Base-by-base conservation (phyloP, 2,797 vertebrate genomes). In the Myotis findleyi region DNA sequence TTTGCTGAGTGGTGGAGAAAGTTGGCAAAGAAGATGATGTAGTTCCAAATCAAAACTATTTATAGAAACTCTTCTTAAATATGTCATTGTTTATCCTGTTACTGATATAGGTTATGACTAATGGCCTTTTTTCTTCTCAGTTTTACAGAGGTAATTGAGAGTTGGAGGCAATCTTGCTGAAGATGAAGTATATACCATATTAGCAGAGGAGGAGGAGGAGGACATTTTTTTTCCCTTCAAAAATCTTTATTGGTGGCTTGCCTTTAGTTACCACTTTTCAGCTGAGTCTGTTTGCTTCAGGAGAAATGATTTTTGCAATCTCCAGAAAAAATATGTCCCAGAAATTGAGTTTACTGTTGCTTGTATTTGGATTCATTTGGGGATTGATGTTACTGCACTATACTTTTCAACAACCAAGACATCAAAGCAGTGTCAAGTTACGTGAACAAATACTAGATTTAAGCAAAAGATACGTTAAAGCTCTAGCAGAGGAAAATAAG, bases 251-350 rank as follows among this genome's bases (percentile, higher is more conserved):
- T 95, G 66, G 95, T 85, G 77, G 93, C 97, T 91, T 59, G 44
- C 23, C 7, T 84, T 18, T 25, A 88, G 5, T 97, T 93, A 64
- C 47, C 75, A 21, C 64, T 83, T 93, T 88, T 57, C 91, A 64
- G 59, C 94, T 71, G 77, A 96, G 66, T 77, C 68, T 66, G 73
- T 93, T 96, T 89, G 91, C 94, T 97, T 97, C 95, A 90, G 97
- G 96, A 98, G 97, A 98, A 98, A 99, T 99, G 99, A 99, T 99
- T 98, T 98, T 98, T 97, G 97, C 98, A 92, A 98, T 99, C 96
- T 98, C 99, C 97, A 99, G 99, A 90, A 99, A 99, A 98, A 99
- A 99, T 97, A 99, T 99, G 99, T 99, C 99, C 94, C 99, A 99
- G 98, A 99, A 99, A 98, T 98, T 99, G 97, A 99, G 99, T 97